phyloP scores from a whole-genome alignment of 2,113 vertebrate species.

The Hucho hucho region DNA sequence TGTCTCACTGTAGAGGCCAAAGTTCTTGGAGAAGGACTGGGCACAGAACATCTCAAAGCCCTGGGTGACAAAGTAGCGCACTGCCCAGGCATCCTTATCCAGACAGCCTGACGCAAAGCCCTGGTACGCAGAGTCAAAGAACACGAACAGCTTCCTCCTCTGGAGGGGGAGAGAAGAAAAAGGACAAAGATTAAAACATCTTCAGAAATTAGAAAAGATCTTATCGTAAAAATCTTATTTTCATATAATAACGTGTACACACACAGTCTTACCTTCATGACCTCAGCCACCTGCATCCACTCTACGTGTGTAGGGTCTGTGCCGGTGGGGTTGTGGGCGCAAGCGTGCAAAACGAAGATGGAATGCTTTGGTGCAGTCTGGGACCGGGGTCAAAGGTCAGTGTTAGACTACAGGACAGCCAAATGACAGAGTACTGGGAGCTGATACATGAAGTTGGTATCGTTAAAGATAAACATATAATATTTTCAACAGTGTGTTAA shows the following conservation, averaged over 20 bases:
- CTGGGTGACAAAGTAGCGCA: conserved; percentile 93
- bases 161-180: conserved; percentile 55
- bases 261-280: conserved; percentile 87
- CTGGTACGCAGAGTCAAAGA: conserved; percentile 98
- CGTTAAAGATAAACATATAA: too few relatives aligned
- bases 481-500: too few relatives aligned
- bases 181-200: too few relatives aligned
- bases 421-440: too few relatives aligned
- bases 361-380: conserved; percentile 88
- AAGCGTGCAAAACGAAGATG: conserved; percentile 91
- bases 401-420: too few relatives aligned
- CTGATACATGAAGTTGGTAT: too few relatives aligned
- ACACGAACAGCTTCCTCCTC: conserved; percentile 91
- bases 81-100: conserved; percentile 92
- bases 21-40: conserved; percentile 99
- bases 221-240: accelerated
- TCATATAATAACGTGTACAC: too few relatives aligned
- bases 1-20: conserved; percentile 97
- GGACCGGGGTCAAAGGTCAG: conserved; percentile 6
- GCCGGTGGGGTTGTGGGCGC: conserved; percentile 95
- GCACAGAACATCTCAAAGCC: conserved; percentile 97
- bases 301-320: conserved; percentile 89
- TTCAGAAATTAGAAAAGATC: too few relatives aligned
- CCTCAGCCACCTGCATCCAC: conserved; percentile 89
- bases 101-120: conserved; percentile 94